A percentile compares a stretch with the other conserved stretches of the same genome.
Conservation (phyloP, 2,113 vertebrate species). For the Amphilophus citrinellus region DNA sequence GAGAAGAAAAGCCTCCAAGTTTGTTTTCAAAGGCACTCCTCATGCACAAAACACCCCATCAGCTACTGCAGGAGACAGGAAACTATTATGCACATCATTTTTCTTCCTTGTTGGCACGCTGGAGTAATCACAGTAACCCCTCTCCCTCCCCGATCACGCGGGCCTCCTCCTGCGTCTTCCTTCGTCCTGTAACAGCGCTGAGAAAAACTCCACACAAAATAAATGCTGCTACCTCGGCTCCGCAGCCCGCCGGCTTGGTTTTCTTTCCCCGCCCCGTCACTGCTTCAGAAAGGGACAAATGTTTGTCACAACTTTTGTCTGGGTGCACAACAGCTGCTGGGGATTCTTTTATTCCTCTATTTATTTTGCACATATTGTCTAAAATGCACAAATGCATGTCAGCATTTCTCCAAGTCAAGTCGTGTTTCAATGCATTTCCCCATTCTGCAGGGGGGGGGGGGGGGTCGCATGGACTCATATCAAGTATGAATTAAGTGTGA, state of each 20-base stretch:
- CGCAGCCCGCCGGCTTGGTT: conserved; percentile 18
- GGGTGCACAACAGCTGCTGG: conserved; percentile 25
- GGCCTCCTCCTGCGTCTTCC: conserved; percentile 46
- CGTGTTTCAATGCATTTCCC: not conserved
- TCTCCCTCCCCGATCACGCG: conserved; percentile 16
- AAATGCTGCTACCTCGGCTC: conserved; percentile 28
- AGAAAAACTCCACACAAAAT: conserved; percentile 36
- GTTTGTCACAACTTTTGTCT: conserved; percentile 48
- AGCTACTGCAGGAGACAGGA: conserved; percentile 64
- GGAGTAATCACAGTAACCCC: conserved; percentile 29
- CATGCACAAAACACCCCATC: conserved; percentile 66
- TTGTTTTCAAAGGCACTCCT: conserved; percentile 46
- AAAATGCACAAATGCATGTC: not conserved
- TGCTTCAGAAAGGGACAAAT: conserved; percentile 17
- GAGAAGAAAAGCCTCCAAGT: conserved; percentile 2
- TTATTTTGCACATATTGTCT: not conserved
- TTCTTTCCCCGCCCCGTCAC: conserved; percentile 26
- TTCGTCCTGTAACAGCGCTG: not conserved
- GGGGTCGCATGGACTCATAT: too few species aligned
- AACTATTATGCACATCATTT: conserved; percentile 69
- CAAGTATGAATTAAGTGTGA: not conserved
- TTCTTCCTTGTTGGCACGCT: conserved; percentile 61
- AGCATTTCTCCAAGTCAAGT: conserved; percentile 10
- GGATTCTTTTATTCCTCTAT: conserved; percentile 16
- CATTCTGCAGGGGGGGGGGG: not conserved